Evolutionary conservation across 2,797 vertebrate species (phyloP), one percentile per base, ranked within the genome.

Genomic region (Nannoperca australis): DNA sequence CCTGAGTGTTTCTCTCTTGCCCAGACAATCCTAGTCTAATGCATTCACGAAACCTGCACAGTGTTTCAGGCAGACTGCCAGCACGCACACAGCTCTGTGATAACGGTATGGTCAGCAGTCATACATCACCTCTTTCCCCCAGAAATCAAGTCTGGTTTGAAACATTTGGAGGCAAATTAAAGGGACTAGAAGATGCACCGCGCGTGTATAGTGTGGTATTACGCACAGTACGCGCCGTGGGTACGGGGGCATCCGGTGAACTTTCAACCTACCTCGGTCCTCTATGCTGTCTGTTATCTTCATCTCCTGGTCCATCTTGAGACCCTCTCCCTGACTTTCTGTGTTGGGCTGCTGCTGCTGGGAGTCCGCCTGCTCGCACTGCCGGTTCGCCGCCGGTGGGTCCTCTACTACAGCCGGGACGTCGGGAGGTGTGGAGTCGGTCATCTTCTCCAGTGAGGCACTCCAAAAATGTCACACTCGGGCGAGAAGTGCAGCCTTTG

Each of bases 201-300:
- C 10, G 14, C 11, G 3, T 4, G 51, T 8, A 14, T 18, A 60
- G 40, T 17, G 6, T 38, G 55, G 45, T 7, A 47, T 85, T 81
- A 79, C 83, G 76, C 88, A 73, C 76, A 18, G 38, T 14, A 67
- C 53, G 73, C 78, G 78, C 49, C 54, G 24, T 56, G 55, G 45
- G n/a, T 42, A 47, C 45, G 2, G 49, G 58, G 58, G 17, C 64
- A 50, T 34, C 62, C 5, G 0, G 27, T 40, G 3, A 61, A 84
- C 76, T 84, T 86, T 45, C 1, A 60, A 5, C 88, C 38, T 85
- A 99, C 98, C 98, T 96, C 95, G 93, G 73, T 97, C 97, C 14
- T 99, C 97, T 69, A 95, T 94, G 90, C 96, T 97, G 74, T 98
- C 97, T 82, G 95, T 96, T 66, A 98, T 96, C 86, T 97, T 97